Evolutionary conservation across 2,113 vertebrate genomes (phyloP), one percentile per base, ranked within the genome.

Genomic region (Mugil cephalus): DNA sequence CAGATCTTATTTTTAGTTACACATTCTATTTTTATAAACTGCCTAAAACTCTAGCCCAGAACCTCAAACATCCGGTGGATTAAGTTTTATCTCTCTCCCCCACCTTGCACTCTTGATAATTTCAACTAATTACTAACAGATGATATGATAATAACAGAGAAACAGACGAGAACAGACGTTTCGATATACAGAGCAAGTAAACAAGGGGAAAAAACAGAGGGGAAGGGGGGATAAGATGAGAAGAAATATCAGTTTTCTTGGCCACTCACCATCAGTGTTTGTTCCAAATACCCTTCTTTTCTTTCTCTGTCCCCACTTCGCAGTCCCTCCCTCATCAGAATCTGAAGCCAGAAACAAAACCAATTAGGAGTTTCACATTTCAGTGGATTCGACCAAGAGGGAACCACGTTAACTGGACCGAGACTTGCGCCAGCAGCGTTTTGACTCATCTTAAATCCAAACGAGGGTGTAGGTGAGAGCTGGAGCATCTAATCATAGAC

Each of bases 221-320:
- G 13, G 10, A 35, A 24, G 50, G 10, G 39, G 35, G 46, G 6
- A 70, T n/a, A 42, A 62, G 40, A 71, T 38, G 7, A 76, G 42
- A 55, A 66, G 42, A 53, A 80, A 66, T 30, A 67, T 43, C 21
- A 13, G 34, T 34, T 11, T 8, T 54, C 59, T 72, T 69, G 64
- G 68, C 39, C 34, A 71, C 87, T 89, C 61, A 93, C 90, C 79
- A 69, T 36, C 54, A 46, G 61, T 38, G 43, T 71, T 64, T 17
- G 53, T 35, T 84, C 88, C 77, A 83, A 70, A 77, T 35, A 82
- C 30, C 13, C 64, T 48, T 83, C 88, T 88, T 77, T 62, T 91
- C 53, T 39, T 86, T 73, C 86, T 88, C 58, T 64, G 81, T 53
- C 62, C 42, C 55, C 58, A 64, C 53, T 70, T 59, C 21, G 35